Evolutionary conservation across 2,888 invertebrate genomes (phyloP), one percentile per base, ranked within the genome.

Genomic region (Cheilosia soror): DNA sequence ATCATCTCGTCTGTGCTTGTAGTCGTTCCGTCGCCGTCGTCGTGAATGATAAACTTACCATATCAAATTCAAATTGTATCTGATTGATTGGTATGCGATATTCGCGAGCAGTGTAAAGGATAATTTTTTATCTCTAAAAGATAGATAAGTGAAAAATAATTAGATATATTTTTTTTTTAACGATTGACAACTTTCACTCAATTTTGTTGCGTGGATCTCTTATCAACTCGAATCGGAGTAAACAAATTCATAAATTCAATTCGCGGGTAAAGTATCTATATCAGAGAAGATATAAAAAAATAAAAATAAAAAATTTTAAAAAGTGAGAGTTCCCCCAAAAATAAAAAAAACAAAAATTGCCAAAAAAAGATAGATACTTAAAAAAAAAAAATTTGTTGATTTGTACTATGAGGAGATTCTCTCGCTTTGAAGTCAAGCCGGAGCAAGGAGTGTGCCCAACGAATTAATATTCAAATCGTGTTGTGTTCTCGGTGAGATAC

Each of bases 391-490:
- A 11, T 69, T 44, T 20, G 37, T 27, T 37, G 55, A 13, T 79
- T 55, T 20, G 53, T 57, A n/a, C 47, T 40, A 42, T 58, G 15
- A 37, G 42, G 25, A 73, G 58, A 51, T 37, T 44, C 42, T 15
- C 5, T 9, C 55, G 29, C 71, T 60, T 71, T 60, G 71, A 33
- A 25, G 57, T 47, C 13, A n/a, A 44, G 31, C 33, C 71, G 60
- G 40, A 53, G 72, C 49, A 25, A 76, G 65, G 37, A 71, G 51
- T 63, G 79, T 68, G 73, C 63, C 68, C 37, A 73, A 68, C 7
- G 62, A 68, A 79, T 79, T 80, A 75, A 75, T 84, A 79, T 84
- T 84, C 84, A 69, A 80, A 75, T 84, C 80, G 80, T 84, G 84
- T 63, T 79, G 79, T 75, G 73, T 65, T 66, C 69, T 73, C 78